Conservation (phyloP, 2,113 vertebrate genomes). For the Otocyon megalotis region DNA sequence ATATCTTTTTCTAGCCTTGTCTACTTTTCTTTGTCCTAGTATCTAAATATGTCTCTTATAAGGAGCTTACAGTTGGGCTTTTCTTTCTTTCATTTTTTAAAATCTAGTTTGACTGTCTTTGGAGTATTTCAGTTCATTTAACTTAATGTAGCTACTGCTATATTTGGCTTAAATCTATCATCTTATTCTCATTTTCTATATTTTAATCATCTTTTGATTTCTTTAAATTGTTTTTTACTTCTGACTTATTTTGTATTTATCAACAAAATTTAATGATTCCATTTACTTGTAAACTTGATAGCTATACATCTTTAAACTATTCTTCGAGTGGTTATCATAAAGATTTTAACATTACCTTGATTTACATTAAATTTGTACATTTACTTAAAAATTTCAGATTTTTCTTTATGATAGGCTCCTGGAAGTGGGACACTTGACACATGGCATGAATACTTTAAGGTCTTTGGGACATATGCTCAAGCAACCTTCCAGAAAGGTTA, state of each 20-base stretch:
- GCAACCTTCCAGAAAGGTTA: background rate
- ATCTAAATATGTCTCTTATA: background rate
- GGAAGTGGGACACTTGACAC: background rate
- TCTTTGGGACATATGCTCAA: background rate
- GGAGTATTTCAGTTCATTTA: conserved; percentile 20
- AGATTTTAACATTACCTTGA: background rate
- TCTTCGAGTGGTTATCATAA: background rate
- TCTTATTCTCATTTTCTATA: background rate
- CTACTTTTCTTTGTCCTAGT: background rate
- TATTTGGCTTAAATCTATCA: conserved; percentile 7
- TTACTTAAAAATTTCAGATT: conserved; percentile 27
- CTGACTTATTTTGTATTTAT: background rate
- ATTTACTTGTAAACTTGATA: background rate
- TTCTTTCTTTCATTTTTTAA: background rate
- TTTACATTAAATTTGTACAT: conserved; percentile 8
- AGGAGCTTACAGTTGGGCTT: background rate
- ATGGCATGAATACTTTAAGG: background rate
- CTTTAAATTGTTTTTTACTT: background rate
- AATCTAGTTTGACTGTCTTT: background rate
- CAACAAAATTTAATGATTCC: background rate
- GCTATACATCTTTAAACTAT: background rate
- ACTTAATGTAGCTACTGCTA: background rate
- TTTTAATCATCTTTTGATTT: background rate
- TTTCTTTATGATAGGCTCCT: background rate
- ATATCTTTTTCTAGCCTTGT: background rate